Percentiles rank a stretch among this genome's conserved stretches.
Conservation (phyloP, 2,888 invertebrate genomes). For the Lithophane ornitopus region DNA sequence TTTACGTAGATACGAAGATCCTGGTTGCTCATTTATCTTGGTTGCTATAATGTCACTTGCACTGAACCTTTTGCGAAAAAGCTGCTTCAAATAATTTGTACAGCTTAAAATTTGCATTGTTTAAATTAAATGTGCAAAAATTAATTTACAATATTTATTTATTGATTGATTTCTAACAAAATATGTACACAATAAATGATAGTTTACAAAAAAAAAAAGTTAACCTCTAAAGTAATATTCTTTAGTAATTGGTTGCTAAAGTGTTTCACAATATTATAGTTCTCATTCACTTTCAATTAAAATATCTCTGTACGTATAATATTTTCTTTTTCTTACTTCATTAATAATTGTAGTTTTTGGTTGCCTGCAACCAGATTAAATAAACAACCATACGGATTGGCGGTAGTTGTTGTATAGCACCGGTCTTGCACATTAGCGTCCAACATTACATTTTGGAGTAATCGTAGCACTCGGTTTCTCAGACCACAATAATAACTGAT, state of each 20-base stretch:
- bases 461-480: background rate
- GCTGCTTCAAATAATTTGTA: background rate
- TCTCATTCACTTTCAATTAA: conserved; percentile 16
- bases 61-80: background rate
- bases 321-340: conserved; percentile 7
- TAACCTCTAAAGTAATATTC: background rate
- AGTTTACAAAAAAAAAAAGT: conserved; percentile 4
- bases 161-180: conserved; percentile 25
- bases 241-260: background rate
- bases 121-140: conserved; percentile 17
- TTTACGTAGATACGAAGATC: background rate
- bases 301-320: conserved; percentile 26
- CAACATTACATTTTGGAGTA: background rate
- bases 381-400: background rate
- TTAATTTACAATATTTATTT: conserved; percentile 4
- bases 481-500: background rate
- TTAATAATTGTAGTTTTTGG: background rate
- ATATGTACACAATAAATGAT: conserved; percentile 37
- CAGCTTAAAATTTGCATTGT: background rate
- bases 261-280: background rate
- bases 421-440: background rate
- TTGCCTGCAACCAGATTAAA: conserved; percentile 16
- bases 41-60: background rate
- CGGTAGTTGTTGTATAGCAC: conserved; percentile 14
- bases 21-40: conserved; percentile 10